A percentile compares a stretch with the other conserved stretches of the same genome.
phyloP scores from a whole-genome alignment of 1,140 invertebrate species.

The Aculops lycopersici region DNA sequence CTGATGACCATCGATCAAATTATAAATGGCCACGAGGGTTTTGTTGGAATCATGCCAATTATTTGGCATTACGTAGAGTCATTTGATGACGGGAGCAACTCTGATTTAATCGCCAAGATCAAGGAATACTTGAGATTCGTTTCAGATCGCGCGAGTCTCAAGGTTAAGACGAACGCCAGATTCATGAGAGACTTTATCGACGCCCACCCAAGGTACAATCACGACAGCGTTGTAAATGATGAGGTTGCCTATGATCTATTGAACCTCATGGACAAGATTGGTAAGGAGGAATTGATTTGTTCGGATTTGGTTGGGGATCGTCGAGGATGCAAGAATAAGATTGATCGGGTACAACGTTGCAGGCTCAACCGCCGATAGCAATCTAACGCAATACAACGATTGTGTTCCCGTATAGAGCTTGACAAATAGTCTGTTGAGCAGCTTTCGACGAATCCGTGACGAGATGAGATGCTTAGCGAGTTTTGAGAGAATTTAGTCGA shows the following conservation, averaged over 20 bases:
- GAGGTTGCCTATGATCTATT: constrained; percentile 73
- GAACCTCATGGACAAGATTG: too few species aligned
- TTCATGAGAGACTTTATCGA: constrained; percentile 73
- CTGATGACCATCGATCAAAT: constrained; percentile 77
- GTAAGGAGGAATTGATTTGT: too few species aligned
- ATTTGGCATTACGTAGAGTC: constrained; percentile 66
- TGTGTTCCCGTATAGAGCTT: too few species aligned
- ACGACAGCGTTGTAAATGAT: constrained; percentile 62
- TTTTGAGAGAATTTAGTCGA: too few species aligned
- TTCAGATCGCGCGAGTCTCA: constrained; percentile 49
- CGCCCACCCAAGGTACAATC: constrained; percentile 51
- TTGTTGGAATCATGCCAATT: constrained; percentile 72
- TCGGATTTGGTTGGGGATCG: too few species aligned
- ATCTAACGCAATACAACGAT: too few species aligned
- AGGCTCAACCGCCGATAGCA: too few species aligned
- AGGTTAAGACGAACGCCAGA: constrained; percentile 46
- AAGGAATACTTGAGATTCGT: constrained; percentile 86
- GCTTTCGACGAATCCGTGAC: too few species aligned
- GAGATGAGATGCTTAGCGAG: too few species aligned
- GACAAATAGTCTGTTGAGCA: too few species aligned
- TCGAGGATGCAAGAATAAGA: too few species aligned
- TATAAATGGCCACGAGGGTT: constrained; percentile 76
- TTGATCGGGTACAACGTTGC: too few species aligned
- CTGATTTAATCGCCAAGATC: constrained; percentile 80
- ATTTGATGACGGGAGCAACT: constrained; percentile 82